Evolutionary conservation across 2,113 vertebrate species (phyloP), one percentile per base, ranked within the genome.

Genomic region (Malurus elegans): DNA sequence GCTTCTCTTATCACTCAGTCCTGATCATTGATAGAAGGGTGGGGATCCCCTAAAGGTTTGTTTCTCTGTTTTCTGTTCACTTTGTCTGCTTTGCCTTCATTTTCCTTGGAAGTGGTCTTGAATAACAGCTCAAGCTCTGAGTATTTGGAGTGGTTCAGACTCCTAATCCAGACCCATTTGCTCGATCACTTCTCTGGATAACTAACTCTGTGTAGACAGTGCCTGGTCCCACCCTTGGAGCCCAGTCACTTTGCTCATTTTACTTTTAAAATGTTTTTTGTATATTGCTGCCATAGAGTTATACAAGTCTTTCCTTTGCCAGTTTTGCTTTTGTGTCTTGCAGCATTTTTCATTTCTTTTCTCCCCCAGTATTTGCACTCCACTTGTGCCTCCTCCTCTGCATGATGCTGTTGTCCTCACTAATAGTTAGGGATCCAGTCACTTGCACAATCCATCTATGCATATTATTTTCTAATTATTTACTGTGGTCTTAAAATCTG

Each of bases 31-130:
- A 23, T 6, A 57, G 20, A 70, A 78, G 66, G 3, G 34, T 56
- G 28, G 4, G 67, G 18, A 60, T 45, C 80, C 60, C 32, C 28
- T 84, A 24, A 70, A 96, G 95, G 95, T 96, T 95, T 67, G 95
- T 9, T 90, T 36, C 83, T 38, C 62, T 18, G 1, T 71, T 90
- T n/a, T 60, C 21, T 74, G 26, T 78, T 90, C 42, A 4, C n/a
- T 65, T 79, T 57, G 14, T 50, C 3, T 0, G 79, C 80, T 76
- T 60, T 44, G 44, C 64, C 57, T 88, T 92, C 1, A 0, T 65
- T 94, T 93, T 66, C 40, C 15, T 92, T 72, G 60, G 44, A 78
- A 34, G 60, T 60, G 38, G 9, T 62, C 44, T 84, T 78, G 42
- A 66, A 25, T 1, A 3, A 48, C 10, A 64, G 9, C 40, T 16